Evolutionary conservation across 2,888 invertebrate species (phyloP).

Genomic region (Chaetoderma sp.): DNA sequence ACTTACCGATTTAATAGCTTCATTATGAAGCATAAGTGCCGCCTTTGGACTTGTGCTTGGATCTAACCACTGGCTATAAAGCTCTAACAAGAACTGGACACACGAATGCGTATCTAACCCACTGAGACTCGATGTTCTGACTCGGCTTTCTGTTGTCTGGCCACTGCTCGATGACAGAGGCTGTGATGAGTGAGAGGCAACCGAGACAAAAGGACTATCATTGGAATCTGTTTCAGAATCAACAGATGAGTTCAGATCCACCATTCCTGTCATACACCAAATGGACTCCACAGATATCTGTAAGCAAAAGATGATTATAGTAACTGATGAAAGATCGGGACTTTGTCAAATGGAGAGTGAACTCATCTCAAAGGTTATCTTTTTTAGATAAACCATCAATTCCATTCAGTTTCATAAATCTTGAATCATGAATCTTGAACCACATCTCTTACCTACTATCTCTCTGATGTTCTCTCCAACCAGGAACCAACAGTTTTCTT

Average conservation of each 20-base stretch:
- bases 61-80: constrained; percentile 83
- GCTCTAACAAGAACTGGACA: constrained; percentile 89
- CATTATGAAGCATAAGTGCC: constrained; percentile 68
- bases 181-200: constrained; percentile 19
- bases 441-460: no score
- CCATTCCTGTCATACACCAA: constrained; percentile 64
- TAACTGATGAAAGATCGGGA: neutral
- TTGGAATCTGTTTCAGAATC: constrained; percentile 57
- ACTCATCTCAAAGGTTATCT: no score
- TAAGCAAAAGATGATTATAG: constrained; percentile 12
- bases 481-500: no score
- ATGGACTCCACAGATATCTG: constrained; percentile 66
- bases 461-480: no score
- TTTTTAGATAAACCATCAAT: no score
- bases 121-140: constrained; percentile 70
- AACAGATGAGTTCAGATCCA: constrained; percentile 50
- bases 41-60: constrained; percentile 68
- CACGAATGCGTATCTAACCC: constrained; percentile 90
- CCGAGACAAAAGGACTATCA: constrained; percentile 45
- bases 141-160: constrained; percentile 39
- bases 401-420: no score
- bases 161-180: neutral
- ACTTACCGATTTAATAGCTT: constrained; percentile 71
- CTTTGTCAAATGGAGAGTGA: no score
- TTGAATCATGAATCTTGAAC: no score